phyloP scores from a whole-genome alignment of 2,888 invertebrate genomes.

The Acrocera orbiculus region DNA sequence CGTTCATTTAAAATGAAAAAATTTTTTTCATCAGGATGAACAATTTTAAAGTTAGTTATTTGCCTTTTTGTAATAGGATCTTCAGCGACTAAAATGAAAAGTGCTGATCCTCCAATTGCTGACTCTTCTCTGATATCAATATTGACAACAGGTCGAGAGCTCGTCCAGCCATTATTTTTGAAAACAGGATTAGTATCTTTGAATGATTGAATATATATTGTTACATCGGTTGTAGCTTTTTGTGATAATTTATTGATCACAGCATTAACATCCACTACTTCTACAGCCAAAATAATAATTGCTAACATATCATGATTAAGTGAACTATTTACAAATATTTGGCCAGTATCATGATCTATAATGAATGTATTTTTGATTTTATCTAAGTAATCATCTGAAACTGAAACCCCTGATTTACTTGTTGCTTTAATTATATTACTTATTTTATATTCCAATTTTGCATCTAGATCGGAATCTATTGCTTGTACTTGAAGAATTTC shows the following conservation, averaged over 20 bases:
- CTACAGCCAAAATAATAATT: constrained; percentile 52
- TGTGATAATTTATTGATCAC: constrained; percentile 45
- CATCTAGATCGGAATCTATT: constrained; percentile 50
- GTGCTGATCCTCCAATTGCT: constrained; percentile 53
- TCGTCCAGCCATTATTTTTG: constrained; percentile 53
- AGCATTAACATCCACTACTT: constrained; percentile 53
- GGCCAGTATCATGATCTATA: constrained; percentile 51
- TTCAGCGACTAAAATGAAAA: constrained; percentile 49
- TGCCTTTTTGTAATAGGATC: constrained; percentile 48
- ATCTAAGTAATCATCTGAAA: constrained; percentile 41
- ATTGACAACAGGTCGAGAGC: constrained; percentile 46
- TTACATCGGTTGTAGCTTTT: constrained; percentile 47
- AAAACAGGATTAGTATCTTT: constrained; percentile 61
- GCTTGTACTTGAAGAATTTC: constrained; percentile 47
- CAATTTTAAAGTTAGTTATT: constrained; percentile 41
- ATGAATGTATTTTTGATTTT: constrained; percentile 49
- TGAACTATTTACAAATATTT: constrained; percentile 45
- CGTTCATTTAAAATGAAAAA: constrained; percentile 41
- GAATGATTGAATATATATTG: constrained; percentile 60
- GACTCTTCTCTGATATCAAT: constrained; percentile 57
- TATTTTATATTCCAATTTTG: constrained; percentile 49
- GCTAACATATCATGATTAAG: constrained; percentile 57
- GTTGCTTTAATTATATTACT: constrained; percentile 49
- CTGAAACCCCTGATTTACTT: constrained; percentile 54
- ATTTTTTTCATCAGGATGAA: constrained; percentile 35